phyloP scores from a whole-genome alignment of 2,113 vertebrate genomes.

The Malurus alboscapulatus region DNA sequence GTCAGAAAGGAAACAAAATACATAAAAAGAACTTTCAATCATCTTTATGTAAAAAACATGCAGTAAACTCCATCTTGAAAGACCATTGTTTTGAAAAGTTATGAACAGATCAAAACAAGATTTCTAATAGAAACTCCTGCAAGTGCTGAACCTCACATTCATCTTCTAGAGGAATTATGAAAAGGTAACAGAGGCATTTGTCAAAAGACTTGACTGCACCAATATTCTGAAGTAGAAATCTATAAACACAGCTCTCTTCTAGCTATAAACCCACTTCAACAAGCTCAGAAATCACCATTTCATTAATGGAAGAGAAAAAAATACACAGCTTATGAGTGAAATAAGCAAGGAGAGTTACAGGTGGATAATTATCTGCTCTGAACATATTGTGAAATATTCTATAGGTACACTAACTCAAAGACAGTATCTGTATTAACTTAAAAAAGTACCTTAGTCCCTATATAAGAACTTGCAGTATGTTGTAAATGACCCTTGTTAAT shows the following conservation, averaged over 20 bases:
- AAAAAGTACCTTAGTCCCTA: not conserved
- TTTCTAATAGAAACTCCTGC: conserved; percentile 3
- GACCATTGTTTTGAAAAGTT: not conserved
- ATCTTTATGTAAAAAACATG: not conserved
- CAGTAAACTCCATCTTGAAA: conserved; percentile 3
- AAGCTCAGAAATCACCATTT: not conserved
- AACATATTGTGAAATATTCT: not conserved
- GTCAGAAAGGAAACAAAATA: not conserved
- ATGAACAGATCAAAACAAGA: not conserved
- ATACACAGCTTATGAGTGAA: not conserved
- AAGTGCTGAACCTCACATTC: conserved; percentile 4
- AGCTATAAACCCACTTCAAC: not conserved
- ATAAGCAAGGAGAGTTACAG: not conserved
- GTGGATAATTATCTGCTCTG: not conserved
- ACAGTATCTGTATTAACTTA: not conserved
- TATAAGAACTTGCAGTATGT: not conserved
- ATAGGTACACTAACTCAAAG: not conserved
- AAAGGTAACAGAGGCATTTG: conserved; percentile 2
- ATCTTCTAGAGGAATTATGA: not conserved
- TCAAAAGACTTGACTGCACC: not conserved
- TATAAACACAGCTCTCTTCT: not conserved
- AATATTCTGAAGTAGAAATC: not conserved
- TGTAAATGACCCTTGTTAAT: not conserved
- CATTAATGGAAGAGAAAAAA: not conserved
- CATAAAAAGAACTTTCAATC: not conserved